A percentile compares a stretch with the other conserved stretches of the same genome.
Evolutionary conservation across 1,140 invertebrate species (phyloP).

Genomic region (Diabrotica virgifera): DNA sequence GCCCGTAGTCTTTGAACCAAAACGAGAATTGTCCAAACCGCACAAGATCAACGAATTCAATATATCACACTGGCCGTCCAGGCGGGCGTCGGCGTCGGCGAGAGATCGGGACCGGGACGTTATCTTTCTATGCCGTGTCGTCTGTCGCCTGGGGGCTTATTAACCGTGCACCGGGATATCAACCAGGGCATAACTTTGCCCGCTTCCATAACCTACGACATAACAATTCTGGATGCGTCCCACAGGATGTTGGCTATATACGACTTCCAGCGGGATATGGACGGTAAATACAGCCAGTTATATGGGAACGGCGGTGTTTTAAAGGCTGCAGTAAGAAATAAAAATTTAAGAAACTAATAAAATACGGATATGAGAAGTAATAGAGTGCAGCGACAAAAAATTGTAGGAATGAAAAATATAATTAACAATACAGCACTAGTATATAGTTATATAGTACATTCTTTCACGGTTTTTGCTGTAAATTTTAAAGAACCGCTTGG

Average conservation of each 20-base stretch:
- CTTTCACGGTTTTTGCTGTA: no score
- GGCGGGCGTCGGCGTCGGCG: no score
- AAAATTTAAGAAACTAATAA: no score
- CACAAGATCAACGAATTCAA: neutral
- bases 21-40: neutral
- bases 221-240: conserved; percentile 22
- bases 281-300: conserved; percentile 9
- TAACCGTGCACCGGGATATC: conserved; percentile 7
- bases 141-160: conserved; percentile 4
- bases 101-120: neutral
- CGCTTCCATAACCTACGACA: conserved; percentile 25
- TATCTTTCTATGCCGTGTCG: conserved; percentile 2
- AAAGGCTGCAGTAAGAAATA: no score
- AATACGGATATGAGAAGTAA: no score
- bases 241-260: conserved; percentile 6
- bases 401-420: no score
- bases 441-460: no score
- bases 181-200: neutral
- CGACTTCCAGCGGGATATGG: conserved; percentile 15
- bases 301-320: no score
- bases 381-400: no score
- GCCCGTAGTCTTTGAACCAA: neutral
- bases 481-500: no score
- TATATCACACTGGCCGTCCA: neutral
- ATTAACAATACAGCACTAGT: no score